Percentiles rank a stretch among this genome's conserved stretches.
Conservation (phyloP, 2,113 vertebrate genomes). For the Collichthys lucidus region DNA sequence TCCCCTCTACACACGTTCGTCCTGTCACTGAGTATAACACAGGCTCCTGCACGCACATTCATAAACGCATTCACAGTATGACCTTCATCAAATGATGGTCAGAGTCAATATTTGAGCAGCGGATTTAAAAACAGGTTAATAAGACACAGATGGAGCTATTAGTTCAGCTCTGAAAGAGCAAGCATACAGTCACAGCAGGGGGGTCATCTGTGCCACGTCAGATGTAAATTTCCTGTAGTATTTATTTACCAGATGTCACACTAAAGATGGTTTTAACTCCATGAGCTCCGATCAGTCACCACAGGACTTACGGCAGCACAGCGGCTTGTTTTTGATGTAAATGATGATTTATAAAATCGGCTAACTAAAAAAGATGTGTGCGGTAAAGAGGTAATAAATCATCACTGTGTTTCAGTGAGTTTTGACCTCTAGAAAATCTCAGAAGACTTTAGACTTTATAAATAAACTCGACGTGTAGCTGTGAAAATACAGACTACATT, state of each 20-base stretch:
- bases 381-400: neutral
- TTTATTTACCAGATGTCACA: constrained; percentile 26
- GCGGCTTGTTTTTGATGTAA: neutral
- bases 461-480: neutral
- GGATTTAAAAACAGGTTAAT: constrained; percentile 48
- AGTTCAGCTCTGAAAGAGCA: neutral
- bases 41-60: neutral
- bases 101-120: constrained; percentile 72
- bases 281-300: constrained; percentile 15
- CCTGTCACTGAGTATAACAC: neutral
- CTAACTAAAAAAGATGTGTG: neutral
- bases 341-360: neutral
- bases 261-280: constrained; percentile 24
- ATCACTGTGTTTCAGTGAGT: neutral
- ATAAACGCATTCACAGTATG: constrained; percentile 33
- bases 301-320: neutral
- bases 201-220: constrained; percentile 8
- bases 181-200: constrained; percentile 18
- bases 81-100: constrained; percentile 29
- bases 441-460: neutral
- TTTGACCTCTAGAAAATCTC: neutral
- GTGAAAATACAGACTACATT: neutral
- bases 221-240: constrained; percentile 3
- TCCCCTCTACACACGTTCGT: neutral
- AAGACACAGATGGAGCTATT: constrained; percentile 30